Evolutionary conservation across 37 sponge, comb jelly and placozoan genomes (phyloP).

Genomic region (Lycopodina hypogea): DNA sequence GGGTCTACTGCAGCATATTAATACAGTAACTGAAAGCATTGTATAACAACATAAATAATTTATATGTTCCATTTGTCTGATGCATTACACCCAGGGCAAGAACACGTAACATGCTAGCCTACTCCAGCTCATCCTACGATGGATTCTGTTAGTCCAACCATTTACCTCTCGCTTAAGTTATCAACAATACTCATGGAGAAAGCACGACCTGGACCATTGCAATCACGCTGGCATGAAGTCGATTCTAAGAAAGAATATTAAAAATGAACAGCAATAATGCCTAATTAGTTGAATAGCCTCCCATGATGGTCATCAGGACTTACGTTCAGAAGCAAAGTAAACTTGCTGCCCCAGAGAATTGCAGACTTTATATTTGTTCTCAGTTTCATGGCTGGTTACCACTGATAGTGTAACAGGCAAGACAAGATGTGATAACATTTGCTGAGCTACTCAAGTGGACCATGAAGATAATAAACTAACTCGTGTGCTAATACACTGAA

Average conservation of each 20-base stretch:
- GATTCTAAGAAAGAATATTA: neutral
- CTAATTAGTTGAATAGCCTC: neutral
- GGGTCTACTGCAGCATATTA: too few species aligned
- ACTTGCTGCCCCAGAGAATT: conserved; percentile 93
- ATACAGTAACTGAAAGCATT: too few species aligned
- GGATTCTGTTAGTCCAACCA: neutral
- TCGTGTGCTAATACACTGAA: too few species aligned
- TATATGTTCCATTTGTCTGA: too few species aligned
- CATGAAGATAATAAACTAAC: too few species aligned
- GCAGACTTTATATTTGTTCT: conserved; percentile 84
- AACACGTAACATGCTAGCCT: too few species aligned
- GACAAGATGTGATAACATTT: too few species aligned
- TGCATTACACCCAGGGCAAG: too few species aligned
- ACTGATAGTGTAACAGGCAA: conserved; percentile 22
- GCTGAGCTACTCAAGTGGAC: too few species aligned
- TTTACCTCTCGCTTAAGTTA: conserved; percentile 69
- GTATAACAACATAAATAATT: too few species aligned
- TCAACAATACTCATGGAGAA: conserved; percentile 86
- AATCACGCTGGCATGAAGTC: conserved; percentile 48
- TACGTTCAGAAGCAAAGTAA: conserved; percentile 94
- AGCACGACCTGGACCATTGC: conserved; percentile 74
- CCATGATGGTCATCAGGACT: neutral
- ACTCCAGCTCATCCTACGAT: too few species aligned
- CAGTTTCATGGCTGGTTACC: conserved; percentile 84
- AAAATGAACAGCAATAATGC: neutral